Evolutionary conservation across 2,888 invertebrate species (phyloP).

Genomic region (Gastrophysa polygoni): DNA sequence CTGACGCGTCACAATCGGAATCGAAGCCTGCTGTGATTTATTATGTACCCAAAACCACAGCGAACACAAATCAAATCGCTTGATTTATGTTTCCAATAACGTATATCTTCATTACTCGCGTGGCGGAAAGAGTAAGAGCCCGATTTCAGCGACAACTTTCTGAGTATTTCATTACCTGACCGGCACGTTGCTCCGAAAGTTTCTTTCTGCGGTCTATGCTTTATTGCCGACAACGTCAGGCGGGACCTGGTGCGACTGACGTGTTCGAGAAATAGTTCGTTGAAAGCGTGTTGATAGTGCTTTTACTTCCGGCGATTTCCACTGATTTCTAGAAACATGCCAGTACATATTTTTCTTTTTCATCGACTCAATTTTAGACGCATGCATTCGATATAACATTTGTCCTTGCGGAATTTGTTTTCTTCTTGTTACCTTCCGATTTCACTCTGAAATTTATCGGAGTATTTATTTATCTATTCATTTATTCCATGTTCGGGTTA

Average conservation of each 20-base stretch:
- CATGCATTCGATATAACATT: no score
- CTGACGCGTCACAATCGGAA: slow-evolving; percentile 40
- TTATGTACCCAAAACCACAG: slow-evolving; percentile 52
- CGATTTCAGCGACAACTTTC: slow-evolving; percentile 34
- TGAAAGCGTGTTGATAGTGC: no score
- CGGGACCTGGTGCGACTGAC: neutral
- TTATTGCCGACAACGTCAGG: neutral
- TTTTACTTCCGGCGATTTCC: no score
- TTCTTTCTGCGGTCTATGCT: slow-evolving; percentile 6
- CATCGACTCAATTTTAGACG: no score
- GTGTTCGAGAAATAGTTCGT: neutral
- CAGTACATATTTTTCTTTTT: no score
- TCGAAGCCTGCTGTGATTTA: slow-evolving; percentile 51
- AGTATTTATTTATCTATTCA: no score
- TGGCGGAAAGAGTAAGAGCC: slow-evolving; percentile 27
- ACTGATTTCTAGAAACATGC: no score
- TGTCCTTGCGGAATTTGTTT: no score
- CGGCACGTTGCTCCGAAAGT: slow-evolving; percentile 19
- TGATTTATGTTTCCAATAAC: slow-evolving; percentile 55
- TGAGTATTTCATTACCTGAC: slow-evolving; percentile 40
- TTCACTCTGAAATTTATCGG: no score
- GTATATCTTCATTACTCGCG: slow-evolving; percentile 52
- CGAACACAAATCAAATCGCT: slow-evolving; percentile 53
- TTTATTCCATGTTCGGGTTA: no score
- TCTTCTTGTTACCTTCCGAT: no score